Conservation (phyloP, 2,888 invertebrate genomes). For the Elegia similella region DNA sequence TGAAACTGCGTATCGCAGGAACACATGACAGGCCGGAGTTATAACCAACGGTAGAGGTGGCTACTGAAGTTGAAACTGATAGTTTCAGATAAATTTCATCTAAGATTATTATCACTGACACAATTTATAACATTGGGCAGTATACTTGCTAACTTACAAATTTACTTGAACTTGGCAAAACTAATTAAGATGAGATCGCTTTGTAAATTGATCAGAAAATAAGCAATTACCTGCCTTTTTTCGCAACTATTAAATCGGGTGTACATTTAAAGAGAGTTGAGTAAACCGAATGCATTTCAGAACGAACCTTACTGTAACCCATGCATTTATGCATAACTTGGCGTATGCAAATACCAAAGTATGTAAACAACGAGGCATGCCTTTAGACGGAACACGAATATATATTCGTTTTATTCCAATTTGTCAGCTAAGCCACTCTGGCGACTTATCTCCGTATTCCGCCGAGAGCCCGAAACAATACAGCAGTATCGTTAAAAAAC, state of each 20-base stretch:
- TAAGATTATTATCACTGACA: neutral
- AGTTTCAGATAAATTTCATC: neutral
- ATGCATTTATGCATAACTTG: conserved; percentile 8
- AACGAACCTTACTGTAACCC: neutral
- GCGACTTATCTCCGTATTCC: conserved; percentile 78
- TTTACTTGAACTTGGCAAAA: no score
- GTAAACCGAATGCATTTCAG: neutral
- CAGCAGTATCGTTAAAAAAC: conserved; percentile 80
- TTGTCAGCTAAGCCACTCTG: conserved; percentile 81
- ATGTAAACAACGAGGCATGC: conserved; percentile 30
- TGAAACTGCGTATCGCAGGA: conserved; percentile 27
- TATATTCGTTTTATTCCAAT: conserved; percentile 82
- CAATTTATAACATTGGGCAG: neutral
- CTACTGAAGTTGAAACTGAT: conserved; percentile 20
- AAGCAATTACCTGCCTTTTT: neutral
- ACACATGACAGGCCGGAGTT: conserved; percentile 19
- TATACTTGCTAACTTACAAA: no score
- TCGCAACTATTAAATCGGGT: neutral
- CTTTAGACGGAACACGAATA: conserved; percentile 68
- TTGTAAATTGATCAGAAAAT: neutral
- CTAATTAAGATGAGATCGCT: no score
- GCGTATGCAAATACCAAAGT: conserved; percentile 18
- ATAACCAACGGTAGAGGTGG: conserved; percentile 17
- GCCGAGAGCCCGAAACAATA: conserved; percentile 80
- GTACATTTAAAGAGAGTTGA: neutral